Evolutionary conservation across 2,888 invertebrate genomes (phyloP), one percentile per base, ranked within the genome.

Genomic region (Ceraclea dissimilis): DNA sequence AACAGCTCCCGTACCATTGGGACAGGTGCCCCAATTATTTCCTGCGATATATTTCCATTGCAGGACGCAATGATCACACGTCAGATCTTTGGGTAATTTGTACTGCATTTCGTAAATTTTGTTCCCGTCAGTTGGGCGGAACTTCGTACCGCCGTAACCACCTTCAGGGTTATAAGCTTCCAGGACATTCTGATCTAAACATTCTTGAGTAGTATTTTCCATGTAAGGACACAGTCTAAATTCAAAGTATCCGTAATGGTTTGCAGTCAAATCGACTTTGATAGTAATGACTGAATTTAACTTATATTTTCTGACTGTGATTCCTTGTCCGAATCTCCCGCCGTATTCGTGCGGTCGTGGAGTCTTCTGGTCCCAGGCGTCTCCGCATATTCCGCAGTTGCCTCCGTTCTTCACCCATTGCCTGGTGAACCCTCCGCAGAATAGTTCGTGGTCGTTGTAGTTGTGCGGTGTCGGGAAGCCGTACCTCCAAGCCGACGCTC

Each of bases 11-110:
- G 81, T 83, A 0, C 86, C 87, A 66, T 88, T 83, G 1, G 76
- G 76, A 66, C 88, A 88, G 13, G 76, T 78, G 1, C 90, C 90
- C 90, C 90, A 91, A 67, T 89, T 90, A 67, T 90, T 90, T 2
- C 87, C 91, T 47, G 93, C 91, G 54, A 89, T 79, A 70, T 93
- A 93, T 63, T 86, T 81, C 93, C 93, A 93, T 67, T 93, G 93
- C 57, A 93, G 73, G 2, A 93, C 82, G 67, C 93, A 93, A 68
- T 90, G 90, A 11, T 80, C 71, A 69, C 93, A 93, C 48, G 84
- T 82, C 16, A 90, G 66, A 39, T 79, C 84, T 57, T 77, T 71
- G 1, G 79, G 82, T 51, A 88, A 70, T 63, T 78, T 76, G 62
- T 85, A 84, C 63, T 81, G 81, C 70, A 88, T 86, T 67, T 90